Base-by-base conservation (phyloP, 37 sponge, comb jelly and placozoan genomes). In the Mnemiopsis leidyi region DNA sequence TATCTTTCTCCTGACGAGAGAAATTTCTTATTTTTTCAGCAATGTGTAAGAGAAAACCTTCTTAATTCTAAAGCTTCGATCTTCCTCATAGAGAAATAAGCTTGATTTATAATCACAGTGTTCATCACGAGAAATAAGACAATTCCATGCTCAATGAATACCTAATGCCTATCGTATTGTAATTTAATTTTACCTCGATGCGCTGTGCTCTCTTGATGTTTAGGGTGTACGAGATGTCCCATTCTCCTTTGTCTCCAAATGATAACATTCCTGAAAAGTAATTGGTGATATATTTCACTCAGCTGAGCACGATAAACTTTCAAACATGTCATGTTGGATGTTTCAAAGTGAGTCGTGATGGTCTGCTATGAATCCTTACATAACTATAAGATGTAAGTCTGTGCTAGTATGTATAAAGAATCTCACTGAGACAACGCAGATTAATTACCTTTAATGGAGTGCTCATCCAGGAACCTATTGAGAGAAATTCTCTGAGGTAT, bases 241-340 rank as follows among this genome's bases (percentile, higher is more conserved):
- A 85, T 85, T 85, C 61, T 1, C 16, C 90, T 0, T 40, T 85
- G 28, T 85, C 90, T 40, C 90, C 90, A 77, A 77, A 31, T 3
- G 79, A 31, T 0, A 77, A 36, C 21, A 77, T 77, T 77, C 79
- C 73, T 71, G 68, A 67, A 67, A n/a, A n/a, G n/a, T n/a, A n/a
- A n/a, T n/a, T n/a, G n/a, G n/a, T n/a, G n/a, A n/a, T n/a, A n/a
- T n/a, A n/a, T n/a, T n/a, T n/a, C n/a, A n/a, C n/a, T n/a, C n/a
- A n/a, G n/a, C n/a, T n/a, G n/a, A n/a, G n/a, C n/a, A n/a, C n/a
- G n/a, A n/a, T n/a, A n/a, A n/a, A n/a, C n/a, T n/a, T n/a, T n/a
- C n/a, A n/a, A n/a, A n/a, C n/a, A n/a, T n/a, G n/a, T n/a, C n/a
- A n/a, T n/a, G n/a, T n/a, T n/a, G n/a, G n/a, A n/a, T n/a, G n/a